Evolutionary conservation across 1,140 invertebrate species (phyloP).

Genomic region (Brachionus koreanus): DNA sequence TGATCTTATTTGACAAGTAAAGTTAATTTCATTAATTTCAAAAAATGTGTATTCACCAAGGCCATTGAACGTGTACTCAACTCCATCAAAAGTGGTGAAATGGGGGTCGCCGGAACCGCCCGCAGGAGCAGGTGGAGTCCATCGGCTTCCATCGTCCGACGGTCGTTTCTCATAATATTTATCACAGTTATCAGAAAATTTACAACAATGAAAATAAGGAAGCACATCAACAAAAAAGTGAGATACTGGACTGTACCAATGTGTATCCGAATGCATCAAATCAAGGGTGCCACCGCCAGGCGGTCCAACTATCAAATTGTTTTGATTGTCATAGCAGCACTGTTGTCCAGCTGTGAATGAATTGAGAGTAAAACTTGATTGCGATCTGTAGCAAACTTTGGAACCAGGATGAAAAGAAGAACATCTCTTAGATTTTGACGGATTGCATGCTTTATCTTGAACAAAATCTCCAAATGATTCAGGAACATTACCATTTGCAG

Average conservation of each 20-base stretch:
- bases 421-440: not conserved
- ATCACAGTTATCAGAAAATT: not conserved
- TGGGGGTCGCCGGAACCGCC: slow-evolving; percentile 46
- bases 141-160: not conserved
- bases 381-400: not conserved
- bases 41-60: slow-evolving; percentile 47
- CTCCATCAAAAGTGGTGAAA: slow-evolving; percentile 47
- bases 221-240: not conserved
- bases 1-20: slow-evolving; percentile 46
- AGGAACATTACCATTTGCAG: not conserved
- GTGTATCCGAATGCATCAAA: not conserved
- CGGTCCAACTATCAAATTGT: not conserved
- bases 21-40: not conserved
- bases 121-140: not conserved
- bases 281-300: not conserved
- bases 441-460: not conserved
- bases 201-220: not conserved
- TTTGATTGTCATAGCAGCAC: slow-evolving; percentile 1
- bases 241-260: not conserved
- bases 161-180: not conserved
- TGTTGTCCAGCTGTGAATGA: not conserved
- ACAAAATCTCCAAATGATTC: not conserved
- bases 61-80: slow-evolving; percentile 48
- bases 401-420: not conserved
- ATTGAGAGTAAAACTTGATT: not conserved